These are phyloP conservation scores for Rhinella marina DNA, from an alignment of 2,797 vertebrate species.

Conservation along the genomic window DNA sequence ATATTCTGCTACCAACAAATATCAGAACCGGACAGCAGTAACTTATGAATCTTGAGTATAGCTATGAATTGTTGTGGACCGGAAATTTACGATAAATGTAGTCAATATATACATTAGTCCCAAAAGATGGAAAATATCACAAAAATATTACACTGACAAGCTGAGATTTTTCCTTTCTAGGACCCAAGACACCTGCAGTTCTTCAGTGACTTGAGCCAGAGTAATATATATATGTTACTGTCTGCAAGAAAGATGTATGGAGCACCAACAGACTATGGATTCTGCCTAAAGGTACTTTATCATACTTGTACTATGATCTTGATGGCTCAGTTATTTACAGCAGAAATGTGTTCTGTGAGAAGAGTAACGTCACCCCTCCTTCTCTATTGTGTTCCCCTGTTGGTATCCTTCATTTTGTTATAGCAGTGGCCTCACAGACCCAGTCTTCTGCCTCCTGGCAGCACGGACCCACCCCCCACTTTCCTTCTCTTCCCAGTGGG, in stretches of 20 bases:
- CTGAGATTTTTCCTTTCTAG: constrained; percentile 69
- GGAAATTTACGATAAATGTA: too few relatives aligned
- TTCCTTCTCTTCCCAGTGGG: too few relatives aligned
- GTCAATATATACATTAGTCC: too few relatives aligned
- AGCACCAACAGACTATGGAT: constrained; percentile 88
- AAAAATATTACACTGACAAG: not conserved
- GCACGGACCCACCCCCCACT: too few relatives aligned
- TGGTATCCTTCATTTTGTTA: too few relatives aligned
- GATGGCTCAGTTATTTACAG: not conserved
- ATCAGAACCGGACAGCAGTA: too few relatives aligned
- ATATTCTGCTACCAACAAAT: too few relatives aligned
- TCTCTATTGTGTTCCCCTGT: not conserved
- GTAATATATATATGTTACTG: constrained; percentile 87
- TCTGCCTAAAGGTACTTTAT: constrained; percentile 93
- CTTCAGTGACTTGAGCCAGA: constrained; percentile 92
- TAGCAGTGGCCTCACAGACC: too few relatives aligned
- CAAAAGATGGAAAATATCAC: not conserved
- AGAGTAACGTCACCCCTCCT: not conserved
- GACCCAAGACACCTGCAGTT: constrained; percentile 97
- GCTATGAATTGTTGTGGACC: too few relatives aligned
- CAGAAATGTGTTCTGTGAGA: not conserved
- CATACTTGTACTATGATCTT: constrained; percentile 68
- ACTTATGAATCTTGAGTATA: too few relatives aligned
- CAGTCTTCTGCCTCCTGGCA: too few relatives aligned
- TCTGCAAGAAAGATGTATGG: constrained; percentile 88